Conservation (phyloP, 1,140 invertebrate genomes). For the Spodoptera frugiperda region DNA sequence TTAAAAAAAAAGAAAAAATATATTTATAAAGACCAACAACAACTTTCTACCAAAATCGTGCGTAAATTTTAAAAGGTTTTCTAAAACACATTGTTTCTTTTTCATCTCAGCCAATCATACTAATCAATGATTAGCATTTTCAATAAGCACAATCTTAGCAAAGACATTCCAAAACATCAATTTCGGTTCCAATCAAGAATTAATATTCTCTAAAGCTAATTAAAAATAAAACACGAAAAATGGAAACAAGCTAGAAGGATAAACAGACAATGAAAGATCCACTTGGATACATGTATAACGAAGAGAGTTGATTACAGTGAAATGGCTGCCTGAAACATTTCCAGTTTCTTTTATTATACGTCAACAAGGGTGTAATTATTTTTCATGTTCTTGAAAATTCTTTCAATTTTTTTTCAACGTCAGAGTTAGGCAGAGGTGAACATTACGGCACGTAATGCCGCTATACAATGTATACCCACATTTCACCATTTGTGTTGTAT, state of each 20-base stretch:
- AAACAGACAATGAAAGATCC: not conserved
- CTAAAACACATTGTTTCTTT: no score
- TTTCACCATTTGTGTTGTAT: no score
- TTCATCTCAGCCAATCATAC: no score
- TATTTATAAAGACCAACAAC: no score
- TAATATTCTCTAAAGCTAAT: not conserved
- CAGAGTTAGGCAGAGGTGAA: no score
- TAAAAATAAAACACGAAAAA: not conserved
- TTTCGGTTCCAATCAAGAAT: not conserved
- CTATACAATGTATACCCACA: no score
- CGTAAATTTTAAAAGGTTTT: no score
- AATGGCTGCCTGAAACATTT: slow-evolving; percentile 22
- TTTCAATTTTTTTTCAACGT: no score
- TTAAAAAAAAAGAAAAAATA: no score
- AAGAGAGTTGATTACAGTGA: not conserved
- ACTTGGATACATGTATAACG: not conserved
- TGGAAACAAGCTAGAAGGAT: not conserved
- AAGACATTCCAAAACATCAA: not conserved
- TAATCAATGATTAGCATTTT: no score
- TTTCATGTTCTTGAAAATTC: slow-evolving; percentile 31
- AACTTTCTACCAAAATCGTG: no score
- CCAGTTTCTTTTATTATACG: slow-evolving; percentile 44
- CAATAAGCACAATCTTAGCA: not conserved
- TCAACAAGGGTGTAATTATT: slow-evolving; percentile 42
- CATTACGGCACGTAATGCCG: no score